Conservation (phyloP, 2,797 vertebrate genomes). For the Myoxocephalus aenaeus region DNA sequence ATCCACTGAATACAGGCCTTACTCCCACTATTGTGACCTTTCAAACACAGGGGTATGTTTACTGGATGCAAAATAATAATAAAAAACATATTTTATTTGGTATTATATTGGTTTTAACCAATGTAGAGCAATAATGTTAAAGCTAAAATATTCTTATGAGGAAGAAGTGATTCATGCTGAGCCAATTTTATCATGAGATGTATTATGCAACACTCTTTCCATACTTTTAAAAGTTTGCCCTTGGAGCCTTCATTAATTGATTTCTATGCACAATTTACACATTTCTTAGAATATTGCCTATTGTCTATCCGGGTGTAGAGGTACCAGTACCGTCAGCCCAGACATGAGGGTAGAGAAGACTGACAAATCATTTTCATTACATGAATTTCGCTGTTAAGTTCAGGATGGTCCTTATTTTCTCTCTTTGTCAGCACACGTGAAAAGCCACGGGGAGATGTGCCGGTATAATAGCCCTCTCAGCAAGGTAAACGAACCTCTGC, state of each 20-base stretch:
- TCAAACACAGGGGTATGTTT: constrained; percentile 17
- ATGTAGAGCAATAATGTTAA: constrained; percentile 11
- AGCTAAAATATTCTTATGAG: constrained; percentile 21
- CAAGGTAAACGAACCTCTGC: constrained; percentile 70
- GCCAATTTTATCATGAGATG: constrained; percentile 21
- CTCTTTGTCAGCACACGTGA: constrained; percentile 56
- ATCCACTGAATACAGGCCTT: constrained; percentile 12
- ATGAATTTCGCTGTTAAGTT: constrained; percentile 32
- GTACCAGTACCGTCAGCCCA: not conserved
- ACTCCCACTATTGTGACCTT: constrained; percentile 32
- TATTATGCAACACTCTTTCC: constrained; percentile 1
- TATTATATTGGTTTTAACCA: constrained; percentile 15
- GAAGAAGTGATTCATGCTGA: constrained; percentile 12
- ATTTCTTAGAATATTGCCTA: constrained; percentile 3
- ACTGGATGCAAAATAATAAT: constrained; percentile 12
- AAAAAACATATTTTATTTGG: not conserved
- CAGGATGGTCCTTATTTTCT: constrained; percentile 38
- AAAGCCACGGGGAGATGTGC: constrained; percentile 55
- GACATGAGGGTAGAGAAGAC: constrained; percentile 8
- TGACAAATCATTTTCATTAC: constrained; percentile 35
- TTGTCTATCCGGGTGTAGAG: not conserved
- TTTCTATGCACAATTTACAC: not conserved
- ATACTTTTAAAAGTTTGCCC: constrained; percentile 4
- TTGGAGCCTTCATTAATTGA: not conserved
- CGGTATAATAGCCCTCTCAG: constrained; percentile 67